Percentiles rank a stretch among this genome's conserved stretches.
phyloP scores from a whole-genome alignment of 1,140 invertebrate genomes.

The Solen grandis region DNA sequence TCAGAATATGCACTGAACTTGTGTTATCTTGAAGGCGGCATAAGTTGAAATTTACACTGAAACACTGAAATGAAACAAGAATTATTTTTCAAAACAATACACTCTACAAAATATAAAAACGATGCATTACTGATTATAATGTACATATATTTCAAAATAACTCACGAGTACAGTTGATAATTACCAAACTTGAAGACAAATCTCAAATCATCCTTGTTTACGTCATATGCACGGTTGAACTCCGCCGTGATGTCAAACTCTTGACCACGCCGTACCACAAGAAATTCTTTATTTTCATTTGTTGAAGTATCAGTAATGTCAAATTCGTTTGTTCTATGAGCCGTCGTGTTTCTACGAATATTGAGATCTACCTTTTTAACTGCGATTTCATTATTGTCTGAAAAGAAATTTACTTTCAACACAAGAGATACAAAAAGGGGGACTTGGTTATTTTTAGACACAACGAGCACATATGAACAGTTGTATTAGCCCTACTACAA shows the following conservation, averaged over 20 bases:
- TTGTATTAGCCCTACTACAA: too few species aligned
- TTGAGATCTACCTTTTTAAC: conserved; percentile 12
- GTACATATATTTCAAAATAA: too few species aligned
- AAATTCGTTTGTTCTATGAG: conserved; percentile 10
- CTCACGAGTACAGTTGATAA: not conserved
- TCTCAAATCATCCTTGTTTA: conserved; percentile 71
- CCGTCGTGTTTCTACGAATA: not conserved
- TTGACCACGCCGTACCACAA: conserved; percentile 91
- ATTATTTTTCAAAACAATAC: too few species aligned
- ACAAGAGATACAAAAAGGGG: too few species aligned
- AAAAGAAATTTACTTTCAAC: too few species aligned
- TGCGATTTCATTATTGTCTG: too few species aligned
- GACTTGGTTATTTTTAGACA: too few species aligned
- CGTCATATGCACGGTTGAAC: conserved; percentile 88
- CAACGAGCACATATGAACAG: too few species aligned
- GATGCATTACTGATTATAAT: too few species aligned
- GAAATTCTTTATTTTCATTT: conserved; percentile 90
- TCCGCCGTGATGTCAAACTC: conserved; percentile 88
- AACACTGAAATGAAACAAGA: conserved; percentile 89
- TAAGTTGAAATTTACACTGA: conserved; percentile 87
- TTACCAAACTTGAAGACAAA: conserved; percentile 47
- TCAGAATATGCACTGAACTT: too few species aligned
- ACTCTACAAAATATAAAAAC: conserved; percentile 78
- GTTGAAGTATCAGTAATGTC: conserved; percentile 84
- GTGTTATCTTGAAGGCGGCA: too few species aligned